Conservation (phyloP, 92 coral and sea anemone genomes). For the Zoanthus sansibaricus region DNA sequence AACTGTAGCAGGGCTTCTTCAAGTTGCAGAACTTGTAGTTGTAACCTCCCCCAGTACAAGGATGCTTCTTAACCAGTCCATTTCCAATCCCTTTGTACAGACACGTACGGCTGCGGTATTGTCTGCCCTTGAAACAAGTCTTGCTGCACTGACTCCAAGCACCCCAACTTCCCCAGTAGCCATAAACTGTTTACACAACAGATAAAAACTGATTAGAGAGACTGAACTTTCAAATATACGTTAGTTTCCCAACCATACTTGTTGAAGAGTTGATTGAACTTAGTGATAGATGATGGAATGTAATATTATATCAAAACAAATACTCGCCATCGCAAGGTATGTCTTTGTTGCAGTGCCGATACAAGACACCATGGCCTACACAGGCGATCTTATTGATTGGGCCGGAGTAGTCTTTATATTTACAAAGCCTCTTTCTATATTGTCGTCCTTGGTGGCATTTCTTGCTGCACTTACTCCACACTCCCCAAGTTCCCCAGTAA, state of each 20-base stretch:
- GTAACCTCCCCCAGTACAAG: conserved; percentile 21
- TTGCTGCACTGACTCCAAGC: conserved; percentile 41
- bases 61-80: conserved; percentile 15
- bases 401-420: conserved; percentile 31
- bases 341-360: conserved; percentile 25
- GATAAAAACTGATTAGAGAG: not conserved
- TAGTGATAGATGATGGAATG: too few relatives aligned
- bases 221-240: not conserved
- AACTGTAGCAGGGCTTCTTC: conserved; percentile 37
- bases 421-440: conserved; percentile 24
- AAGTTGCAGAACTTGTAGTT: conserved; percentile 40
- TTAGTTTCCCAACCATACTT: not conserved
- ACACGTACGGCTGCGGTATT: conserved; percentile 27
- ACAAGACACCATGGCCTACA: not conserved
- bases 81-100: not conserved
- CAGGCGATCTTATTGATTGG: conserved; percentile 36
- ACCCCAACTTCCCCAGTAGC: conserved; percentile 44
- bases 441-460: conserved; percentile 37
- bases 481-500: conserved; percentile 39
- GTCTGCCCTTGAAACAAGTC: conserved; percentile 43
- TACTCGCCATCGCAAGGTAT: conserved; percentile 20
- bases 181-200: conserved; percentile 14
- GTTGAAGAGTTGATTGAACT: too few relatives aligned
- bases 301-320: not conserved
- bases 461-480: conserved; percentile 40